phyloP scores from a whole-genome alignment of 2,113 vertebrate species.

The Arvicanthis niloticus region DNA sequence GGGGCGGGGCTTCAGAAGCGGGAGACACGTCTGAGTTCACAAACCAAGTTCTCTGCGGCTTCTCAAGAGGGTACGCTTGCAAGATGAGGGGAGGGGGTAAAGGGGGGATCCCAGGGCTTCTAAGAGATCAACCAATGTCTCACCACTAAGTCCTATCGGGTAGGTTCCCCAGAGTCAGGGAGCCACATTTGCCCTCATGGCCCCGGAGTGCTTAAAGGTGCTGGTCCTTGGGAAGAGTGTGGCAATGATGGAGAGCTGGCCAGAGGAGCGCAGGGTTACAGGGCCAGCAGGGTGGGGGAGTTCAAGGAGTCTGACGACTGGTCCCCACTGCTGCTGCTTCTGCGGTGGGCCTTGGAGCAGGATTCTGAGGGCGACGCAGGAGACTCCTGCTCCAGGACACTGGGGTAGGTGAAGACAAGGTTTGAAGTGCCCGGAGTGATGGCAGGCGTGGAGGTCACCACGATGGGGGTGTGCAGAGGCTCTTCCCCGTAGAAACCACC shows the following conservation, averaged over 20 bases:
- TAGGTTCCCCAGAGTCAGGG: conserved; percentile 64
- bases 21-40: conserved; percentile 67
- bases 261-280: conserved; percentile 88
- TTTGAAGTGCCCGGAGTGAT: conserved; percentile 95
- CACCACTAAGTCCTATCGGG: conserved; percentile 28
- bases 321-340: conserved; percentile 99
- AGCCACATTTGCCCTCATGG: conserved; percentile 76
- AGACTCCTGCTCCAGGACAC: conserved; percentile 96
- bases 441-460: conserved; percentile 96
- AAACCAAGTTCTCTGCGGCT: conserved; percentile 68
- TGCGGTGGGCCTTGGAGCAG: conserved; percentile 99
- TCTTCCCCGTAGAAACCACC: conserved; percentile 93
- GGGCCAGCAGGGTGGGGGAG: conserved; percentile 98
- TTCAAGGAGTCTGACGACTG: conserved; percentile 99
- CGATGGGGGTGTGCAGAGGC: conserved; percentile 98
- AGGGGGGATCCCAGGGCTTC: neutral
- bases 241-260: conserved; percentile 44
- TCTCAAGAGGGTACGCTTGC: conserved; percentile 66
- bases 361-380: conserved; percentile 97
- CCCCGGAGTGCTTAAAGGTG: conserved; percentile 82
- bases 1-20: conserved; percentile 68
- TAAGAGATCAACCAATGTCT: neutral
- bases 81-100: conserved; percentile 21
- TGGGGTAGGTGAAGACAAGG: conserved; percentile 99
- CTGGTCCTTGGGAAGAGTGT: conserved; percentile 84